phyloP scores from a whole-genome alignment of 2,113 vertebrate species.

The Pygoscelis antarcticus region DNA sequence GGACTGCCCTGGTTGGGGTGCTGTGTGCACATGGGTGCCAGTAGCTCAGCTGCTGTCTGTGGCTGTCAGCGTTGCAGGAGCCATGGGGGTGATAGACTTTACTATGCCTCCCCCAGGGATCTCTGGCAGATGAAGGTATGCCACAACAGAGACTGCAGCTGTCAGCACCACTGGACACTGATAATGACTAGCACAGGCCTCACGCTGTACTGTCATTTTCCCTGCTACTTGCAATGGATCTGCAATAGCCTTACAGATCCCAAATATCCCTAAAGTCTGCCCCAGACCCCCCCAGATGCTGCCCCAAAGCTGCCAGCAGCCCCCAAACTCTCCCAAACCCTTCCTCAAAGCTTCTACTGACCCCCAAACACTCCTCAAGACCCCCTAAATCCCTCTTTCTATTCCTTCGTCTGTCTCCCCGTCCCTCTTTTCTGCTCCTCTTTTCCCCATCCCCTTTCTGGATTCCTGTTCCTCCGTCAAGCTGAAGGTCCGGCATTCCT shows the following conservation, averaged over 20 bases:
- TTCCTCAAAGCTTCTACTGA: neutral
- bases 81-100: neutral
- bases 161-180: rapidly evolving
- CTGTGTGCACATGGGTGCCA: neutral
- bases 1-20: neutral
- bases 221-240: neutral
- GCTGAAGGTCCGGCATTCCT: neutral
- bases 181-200: neutral
- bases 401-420: neutral
- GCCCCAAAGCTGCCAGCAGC: neutral
- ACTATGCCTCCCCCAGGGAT: neutral
- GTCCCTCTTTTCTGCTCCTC: neutral
- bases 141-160: neutral
- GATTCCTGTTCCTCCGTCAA: neutral
- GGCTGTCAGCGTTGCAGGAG: neutral
- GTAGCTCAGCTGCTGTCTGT: neutral
- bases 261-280: neutral
- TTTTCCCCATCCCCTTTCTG: neutral
- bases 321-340: neutral
- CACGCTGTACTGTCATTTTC: neutral
- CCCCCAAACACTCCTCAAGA: neutral
- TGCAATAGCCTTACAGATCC: neutral
- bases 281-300: neutral
- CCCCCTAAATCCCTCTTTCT: neutral
- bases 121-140: neutral